phyloP scores from a whole-genome alignment of 2,888 invertebrate genomes.

The Margaritifera margaritifera region DNA sequence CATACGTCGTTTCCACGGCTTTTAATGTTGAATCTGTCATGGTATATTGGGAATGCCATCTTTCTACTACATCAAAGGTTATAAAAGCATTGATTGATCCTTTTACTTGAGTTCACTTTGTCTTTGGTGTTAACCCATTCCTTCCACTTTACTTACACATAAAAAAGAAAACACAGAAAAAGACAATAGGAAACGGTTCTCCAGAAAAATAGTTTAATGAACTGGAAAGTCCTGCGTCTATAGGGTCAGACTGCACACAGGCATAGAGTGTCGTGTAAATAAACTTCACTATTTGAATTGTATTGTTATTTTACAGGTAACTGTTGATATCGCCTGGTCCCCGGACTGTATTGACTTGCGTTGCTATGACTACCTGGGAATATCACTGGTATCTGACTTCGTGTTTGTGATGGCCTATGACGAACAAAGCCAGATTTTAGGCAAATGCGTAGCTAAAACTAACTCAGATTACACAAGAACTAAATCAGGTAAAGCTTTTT shows the following conservation, averaged over 20 bases:
- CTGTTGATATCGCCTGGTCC: slow-evolving; percentile 73
- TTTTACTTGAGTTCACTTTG: no score
- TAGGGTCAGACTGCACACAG: background rate
- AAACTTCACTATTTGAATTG: background rate
- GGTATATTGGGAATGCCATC: no score
- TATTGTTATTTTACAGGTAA: slow-evolving; percentile 55
- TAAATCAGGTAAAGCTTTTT: slow-evolving; percentile 37
- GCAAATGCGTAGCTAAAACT: slow-evolving; percentile 64
- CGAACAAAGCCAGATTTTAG: slow-evolving; percentile 71
- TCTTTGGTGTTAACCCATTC: no score
- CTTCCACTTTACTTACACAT: no score
- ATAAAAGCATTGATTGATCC: no score
- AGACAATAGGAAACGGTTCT: no score
- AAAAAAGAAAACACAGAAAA: no score
- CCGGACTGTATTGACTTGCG: slow-evolving; percentile 70
- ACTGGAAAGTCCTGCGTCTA: background rate
- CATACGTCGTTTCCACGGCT: no score
- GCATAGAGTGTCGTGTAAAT: background rate
- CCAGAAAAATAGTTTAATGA: no score
- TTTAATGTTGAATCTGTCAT: no score
- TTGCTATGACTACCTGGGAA: slow-evolving; percentile 69
- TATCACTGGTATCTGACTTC: slow-evolving; percentile 68
- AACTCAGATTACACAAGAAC: slow-evolving; percentile 60
- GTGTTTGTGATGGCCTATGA: slow-evolving; percentile 74
- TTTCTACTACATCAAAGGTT: no score